phyloP scores from a whole-genome alignment of 2,888 invertebrate genomes.

The Tenthredo distinguenda region DNA sequence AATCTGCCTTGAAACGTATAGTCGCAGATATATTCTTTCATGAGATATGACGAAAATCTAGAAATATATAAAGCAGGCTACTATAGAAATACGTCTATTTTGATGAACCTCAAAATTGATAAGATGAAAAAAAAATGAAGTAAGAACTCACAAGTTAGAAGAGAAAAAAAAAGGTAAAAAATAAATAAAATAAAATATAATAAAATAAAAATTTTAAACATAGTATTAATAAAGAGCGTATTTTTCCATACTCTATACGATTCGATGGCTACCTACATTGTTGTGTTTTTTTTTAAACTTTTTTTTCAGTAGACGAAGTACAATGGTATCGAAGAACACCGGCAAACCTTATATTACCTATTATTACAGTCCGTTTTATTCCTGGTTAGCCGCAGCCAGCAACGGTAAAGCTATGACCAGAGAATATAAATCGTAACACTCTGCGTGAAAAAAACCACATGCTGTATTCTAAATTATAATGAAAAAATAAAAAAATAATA shows the following conservation, averaged over 20 bases:
- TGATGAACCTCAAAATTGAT: slow-evolving; percentile 27
- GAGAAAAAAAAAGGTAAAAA: background rate
- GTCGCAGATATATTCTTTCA: slow-evolving; percentile 45
- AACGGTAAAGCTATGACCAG: slow-evolving; percentile 28
- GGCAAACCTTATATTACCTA: slow-evolving; percentile 20
- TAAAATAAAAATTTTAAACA: slow-evolving; percentile 53
- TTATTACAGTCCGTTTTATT: slow-evolving; percentile 37
- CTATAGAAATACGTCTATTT: slow-evolving; percentile 39
- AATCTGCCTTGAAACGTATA: slow-evolving; percentile 55
- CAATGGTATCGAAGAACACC: slow-evolving; percentile 18
- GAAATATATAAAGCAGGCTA: slow-evolving; percentile 25
- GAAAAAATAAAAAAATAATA: slow-evolving; percentile 3
- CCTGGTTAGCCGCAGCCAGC: slow-evolving; percentile 37
- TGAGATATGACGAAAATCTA: slow-evolving; percentile 46
- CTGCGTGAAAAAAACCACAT: slow-evolving; percentile 11
- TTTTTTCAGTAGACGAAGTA: background rate
- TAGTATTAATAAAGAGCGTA: slow-evolving; percentile 34
- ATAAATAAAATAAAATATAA: slow-evolving; percentile 18
- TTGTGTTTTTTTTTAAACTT: background rate
- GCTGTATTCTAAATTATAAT: slow-evolving; percentile 45
- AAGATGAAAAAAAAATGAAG: background rate
- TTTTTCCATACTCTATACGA: slow-evolving; percentile 35
- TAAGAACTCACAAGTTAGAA: background rate
- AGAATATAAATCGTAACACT: slow-evolving; percentile 21
- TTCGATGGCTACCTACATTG: slow-evolving; percentile 5